phyloP scores from a whole-genome alignment of 2,113 vertebrate species.

The Fulica atra region DNA sequence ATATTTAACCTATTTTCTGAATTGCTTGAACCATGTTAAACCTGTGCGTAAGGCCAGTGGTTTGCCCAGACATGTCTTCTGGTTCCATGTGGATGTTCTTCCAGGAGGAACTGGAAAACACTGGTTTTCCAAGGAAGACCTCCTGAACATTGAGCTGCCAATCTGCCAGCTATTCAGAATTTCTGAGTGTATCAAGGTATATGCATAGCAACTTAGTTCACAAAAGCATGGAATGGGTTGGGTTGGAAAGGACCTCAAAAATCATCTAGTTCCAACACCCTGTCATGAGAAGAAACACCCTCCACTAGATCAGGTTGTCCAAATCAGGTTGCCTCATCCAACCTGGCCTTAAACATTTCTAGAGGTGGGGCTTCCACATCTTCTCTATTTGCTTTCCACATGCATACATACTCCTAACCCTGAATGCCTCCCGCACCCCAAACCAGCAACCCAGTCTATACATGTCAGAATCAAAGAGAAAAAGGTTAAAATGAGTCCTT shows the following conservation, averaged over 20 bases:
- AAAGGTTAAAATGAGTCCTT: conserved; percentile 31
- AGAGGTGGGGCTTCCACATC: no score
- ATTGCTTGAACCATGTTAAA: background rate
- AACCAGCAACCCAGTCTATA: background rate
- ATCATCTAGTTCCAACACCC: no score
- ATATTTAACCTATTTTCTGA: background rate
- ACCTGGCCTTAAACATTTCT: no score
- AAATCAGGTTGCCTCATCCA: no score
- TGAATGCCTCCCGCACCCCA: background rate
- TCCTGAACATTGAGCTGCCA: background rate
- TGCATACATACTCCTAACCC: fast-evolving
- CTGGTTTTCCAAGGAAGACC: background rate
- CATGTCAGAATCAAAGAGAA: fast-evolving
- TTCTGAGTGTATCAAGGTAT: background rate
- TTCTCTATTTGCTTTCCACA: background rate
- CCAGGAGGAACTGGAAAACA: background rate
- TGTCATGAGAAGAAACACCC: no score
- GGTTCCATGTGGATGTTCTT: background rate
- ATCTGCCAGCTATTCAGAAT: background rate
- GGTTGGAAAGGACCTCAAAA: no score
- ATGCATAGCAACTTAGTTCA: background rate
- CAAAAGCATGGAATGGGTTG: no score
- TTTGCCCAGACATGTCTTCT: background rate
- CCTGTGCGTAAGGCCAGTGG: background rate
- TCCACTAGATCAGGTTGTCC: no score